Evolutionary conservation across 1,140 invertebrate species (phyloP), one percentile per base, ranked within the genome.

Genomic region (Chironomus striatipennis): DNA sequence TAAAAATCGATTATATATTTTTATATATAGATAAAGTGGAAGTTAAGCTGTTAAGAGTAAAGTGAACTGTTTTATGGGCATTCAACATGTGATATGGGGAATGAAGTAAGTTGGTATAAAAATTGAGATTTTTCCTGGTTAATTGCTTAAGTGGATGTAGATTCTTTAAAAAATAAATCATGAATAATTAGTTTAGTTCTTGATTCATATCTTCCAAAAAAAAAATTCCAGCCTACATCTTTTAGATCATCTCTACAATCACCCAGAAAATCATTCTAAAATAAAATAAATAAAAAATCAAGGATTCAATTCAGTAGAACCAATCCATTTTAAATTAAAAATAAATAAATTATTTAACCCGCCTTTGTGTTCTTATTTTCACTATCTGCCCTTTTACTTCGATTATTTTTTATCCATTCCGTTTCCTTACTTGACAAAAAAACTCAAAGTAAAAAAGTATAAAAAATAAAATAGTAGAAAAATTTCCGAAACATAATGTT

Each of bases 341-440:
- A 5, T n/a, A 57, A 57, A 57, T 57, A n/a, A 57, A 57, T 57
- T 57, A 57, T 57, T 57, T n/a, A 57, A 57, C 47, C n/a, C 47
- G 47, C 12, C n/a, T 12, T 57, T n/a, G n/a, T 57, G 47, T 34
- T 34, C 24, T 34, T 5, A 34, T 34, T 34, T 34, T 34, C 5
- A 34, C 5, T 34, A 34, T 34, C 24, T 34, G 24, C 24, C 24
- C 24, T 34, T 34, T 34, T 34, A 1, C 24, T 2, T 34, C 47
- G 15, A 15, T 57, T 57, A 57, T 57, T n/a, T n/a, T 57, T 4
- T 8, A 9, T 47, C 43, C 15, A 9, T 57, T n/a, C n/a, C 47
- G 47, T 57, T 12, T n/a, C n/a, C 47, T 57, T n/a, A 5, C n/a
- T 57, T 57, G 4, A 15, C 47, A n/a, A n/a, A n/a, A 57, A 5